Evolutionary conservation across 2,113 vertebrate species (phyloP), one percentile per base, ranked within the genome.

Genomic region (Gallinago undulata): DNA sequence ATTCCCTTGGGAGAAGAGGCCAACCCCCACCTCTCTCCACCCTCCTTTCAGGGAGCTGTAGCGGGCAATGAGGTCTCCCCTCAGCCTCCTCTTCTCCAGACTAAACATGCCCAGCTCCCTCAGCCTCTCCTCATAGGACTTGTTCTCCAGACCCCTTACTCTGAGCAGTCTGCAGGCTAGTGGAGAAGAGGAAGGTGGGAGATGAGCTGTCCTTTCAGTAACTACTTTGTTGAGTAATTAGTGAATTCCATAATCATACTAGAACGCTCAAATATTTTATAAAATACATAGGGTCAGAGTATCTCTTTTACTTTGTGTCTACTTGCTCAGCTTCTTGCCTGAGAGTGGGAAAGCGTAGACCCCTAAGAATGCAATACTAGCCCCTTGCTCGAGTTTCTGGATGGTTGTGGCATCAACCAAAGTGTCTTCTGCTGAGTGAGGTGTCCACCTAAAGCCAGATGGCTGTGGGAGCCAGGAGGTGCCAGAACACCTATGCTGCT

Each of bases 341-440:
- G 16, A 43, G 43, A 59, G 8, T 16, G 25, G 56, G 19, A 83
- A 45, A 83, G 14, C 0, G 0, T 3, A 23, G 15, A 21, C 30
- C 31, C 43, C 47, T 24, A 14, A 73, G 68, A 35, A 35, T 6
- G 1, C 4, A 5, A 19, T 4, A 0, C 33, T n/a, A 27, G 35
- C 27, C 14, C 10, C 15, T 28, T 9, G 56, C 79, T 82, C 68
- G 35, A 9, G 30, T n/a, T 59, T 69, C 30, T 64, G 59, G 39
- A 33, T 21, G 23, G 31, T 51, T 62, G 9, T 57, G 11, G 37
- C 39, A 43, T 41, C 63, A 43, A 67, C 5, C 8, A 6, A 43
- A 62, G 11, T 17, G n/a, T 35, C 22, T 80, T 75, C 51, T 91
- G 19, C 33, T 53, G 25, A 22, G 9, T 0, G 2, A 8, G 7